Evolutionary conservation across 1,140 invertebrate species (phyloP).

Genomic region (Saxidomus purpurata): DNA sequence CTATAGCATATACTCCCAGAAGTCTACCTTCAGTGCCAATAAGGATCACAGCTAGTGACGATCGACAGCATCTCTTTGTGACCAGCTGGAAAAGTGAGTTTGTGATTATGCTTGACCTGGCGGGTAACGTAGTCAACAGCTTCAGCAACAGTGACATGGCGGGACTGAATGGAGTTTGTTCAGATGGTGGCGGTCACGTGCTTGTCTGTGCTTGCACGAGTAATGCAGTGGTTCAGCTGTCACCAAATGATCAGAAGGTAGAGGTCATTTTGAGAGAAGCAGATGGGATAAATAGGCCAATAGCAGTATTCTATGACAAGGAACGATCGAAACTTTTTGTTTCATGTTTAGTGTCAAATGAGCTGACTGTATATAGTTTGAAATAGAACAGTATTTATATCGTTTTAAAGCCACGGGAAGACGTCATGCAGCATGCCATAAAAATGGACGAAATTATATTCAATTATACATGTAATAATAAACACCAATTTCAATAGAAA

Average conservation of each 20-base stretch:
- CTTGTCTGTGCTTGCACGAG: not conserved
- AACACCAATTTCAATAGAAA: too few species aligned
- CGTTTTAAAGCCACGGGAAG: too few species aligned
- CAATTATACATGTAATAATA: too few species aligned
- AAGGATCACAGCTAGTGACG: not conserved
- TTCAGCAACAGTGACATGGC: not conserved
- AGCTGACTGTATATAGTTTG: too few species aligned
- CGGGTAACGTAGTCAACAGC: not conserved
- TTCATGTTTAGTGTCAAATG: too few species aligned
- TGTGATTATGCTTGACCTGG: not conserved
- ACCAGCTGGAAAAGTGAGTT: not conserved
- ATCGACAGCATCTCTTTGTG: not conserved
- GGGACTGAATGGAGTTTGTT: not conserved
- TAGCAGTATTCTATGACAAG: not conserved
- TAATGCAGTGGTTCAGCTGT: not conserved
- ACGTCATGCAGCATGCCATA: too few species aligned
- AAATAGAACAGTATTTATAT: too few species aligned
- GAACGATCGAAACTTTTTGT: too few species aligned
- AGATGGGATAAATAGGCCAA: not conserved
- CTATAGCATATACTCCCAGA: not conserved
- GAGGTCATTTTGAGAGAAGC: not conserved
- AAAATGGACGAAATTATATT: too few species aligned
- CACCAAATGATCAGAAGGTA: not conserved
- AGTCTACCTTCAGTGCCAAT: not conserved
- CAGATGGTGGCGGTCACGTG: not conserved